A percentile compares a stretch with the other conserved stretches of the same genome.
These are phyloP conservation scores for Lagopus muta DNA, from an alignment of 2,113 vertebrate genomes.

Conservation along the genomic window DNA sequence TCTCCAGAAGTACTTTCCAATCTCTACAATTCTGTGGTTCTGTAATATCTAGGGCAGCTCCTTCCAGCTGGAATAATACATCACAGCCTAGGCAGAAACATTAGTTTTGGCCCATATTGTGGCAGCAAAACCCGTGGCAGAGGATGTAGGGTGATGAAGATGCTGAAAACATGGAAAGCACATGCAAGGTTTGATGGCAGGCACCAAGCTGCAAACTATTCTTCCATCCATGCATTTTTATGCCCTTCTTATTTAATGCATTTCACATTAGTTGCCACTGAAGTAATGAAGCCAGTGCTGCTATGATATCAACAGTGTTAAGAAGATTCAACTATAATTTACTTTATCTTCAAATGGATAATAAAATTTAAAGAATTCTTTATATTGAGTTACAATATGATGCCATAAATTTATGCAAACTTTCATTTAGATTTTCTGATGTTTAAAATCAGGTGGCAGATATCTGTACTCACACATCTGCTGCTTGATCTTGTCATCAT, in stretches of 20 bases:
- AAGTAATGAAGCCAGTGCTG: background rate
- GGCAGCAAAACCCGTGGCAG: background rate
- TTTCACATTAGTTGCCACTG: slow-evolving; percentile 29
- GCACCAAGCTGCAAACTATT: background rate
- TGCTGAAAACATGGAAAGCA: background rate
- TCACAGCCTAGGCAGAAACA: background rate
- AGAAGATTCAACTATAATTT: background rate
- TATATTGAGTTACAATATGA: background rate
- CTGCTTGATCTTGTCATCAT: background rate
- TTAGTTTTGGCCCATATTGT: background rate
- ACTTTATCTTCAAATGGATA: background rate
- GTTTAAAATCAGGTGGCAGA: background rate
- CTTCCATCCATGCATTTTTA: background rate
- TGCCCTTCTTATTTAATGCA: background rate
- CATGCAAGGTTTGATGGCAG: background rate
- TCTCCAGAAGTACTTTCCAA: too few species aligned
- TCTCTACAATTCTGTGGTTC: too few species aligned
- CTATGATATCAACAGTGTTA: background rate
- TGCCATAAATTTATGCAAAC: background rate
- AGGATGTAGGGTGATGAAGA: background rate
- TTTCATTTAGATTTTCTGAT: slow-evolving; percentile 1
- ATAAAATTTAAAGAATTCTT: background rate
- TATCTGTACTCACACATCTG: background rate
- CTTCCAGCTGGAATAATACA: background rate
- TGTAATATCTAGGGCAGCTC: background rate